A percentile compares a stretch with the other conserved stretches of the same genome.
Evolutionary conservation across 2,797 vertebrate species (phyloP).

Genomic region (Microctenopoma lineatum): DNA sequence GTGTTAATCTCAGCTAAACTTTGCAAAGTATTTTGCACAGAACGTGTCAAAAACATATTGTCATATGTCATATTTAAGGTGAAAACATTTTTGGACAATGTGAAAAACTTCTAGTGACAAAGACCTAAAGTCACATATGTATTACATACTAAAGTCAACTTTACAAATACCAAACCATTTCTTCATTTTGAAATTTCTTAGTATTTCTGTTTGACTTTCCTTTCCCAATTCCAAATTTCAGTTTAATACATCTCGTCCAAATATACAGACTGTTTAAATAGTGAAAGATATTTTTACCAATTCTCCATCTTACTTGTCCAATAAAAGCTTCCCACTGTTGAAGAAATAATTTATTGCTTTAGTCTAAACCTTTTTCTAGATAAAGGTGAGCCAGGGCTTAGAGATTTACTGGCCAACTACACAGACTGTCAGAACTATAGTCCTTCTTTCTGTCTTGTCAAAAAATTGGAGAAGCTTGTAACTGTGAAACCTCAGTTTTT

Average conservation of each 20-base stretch:
- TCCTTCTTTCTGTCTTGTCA: slow-evolving; percentile 62
- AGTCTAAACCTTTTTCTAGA: slow-evolving; percentile 35
- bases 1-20: no score
- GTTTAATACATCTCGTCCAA: not conserved
- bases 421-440: slow-evolving; percentile 42
- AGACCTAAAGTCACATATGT: no score
- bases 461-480: slow-evolving; percentile 66
- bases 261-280: not conserved
- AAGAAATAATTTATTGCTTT: slow-evolving; percentile 48
- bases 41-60: no score
- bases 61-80: no score
- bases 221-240: not conserved
- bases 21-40: no score
- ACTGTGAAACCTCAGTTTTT: slow-evolving; percentile 74
- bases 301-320: not conserved
- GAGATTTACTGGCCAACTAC: slow-evolving; percentile 42
- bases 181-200: not conserved
- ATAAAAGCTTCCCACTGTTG: slow-evolving; percentile 7
- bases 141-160: no score
- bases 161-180: no score
- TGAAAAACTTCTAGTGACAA: no score
- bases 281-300: not conserved
- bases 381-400: slow-evolving; percentile 49
- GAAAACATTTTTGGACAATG: no score
- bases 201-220: not conserved